Percentiles rank a stretch among this genome's conserved stretches.
Evolutionary conservation across 2,888 invertebrate genomes (phyloP).

Genomic region (Hyposoter dolosus): DNA sequence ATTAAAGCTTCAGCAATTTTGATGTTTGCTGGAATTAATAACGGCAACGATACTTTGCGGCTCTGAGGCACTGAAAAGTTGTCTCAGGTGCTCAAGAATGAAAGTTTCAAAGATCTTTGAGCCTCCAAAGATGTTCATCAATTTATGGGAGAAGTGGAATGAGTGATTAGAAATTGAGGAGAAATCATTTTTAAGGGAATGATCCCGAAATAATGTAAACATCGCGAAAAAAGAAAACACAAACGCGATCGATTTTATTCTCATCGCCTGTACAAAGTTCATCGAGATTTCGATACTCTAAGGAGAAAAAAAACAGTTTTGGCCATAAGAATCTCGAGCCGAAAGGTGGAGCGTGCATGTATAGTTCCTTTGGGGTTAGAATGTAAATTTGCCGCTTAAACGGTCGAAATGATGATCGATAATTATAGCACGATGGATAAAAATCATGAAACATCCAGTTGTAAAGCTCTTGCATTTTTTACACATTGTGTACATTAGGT

Average conservation of each 20-base stretch:
- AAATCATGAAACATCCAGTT: background rate
- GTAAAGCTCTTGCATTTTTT: slow-evolving; percentile 55
- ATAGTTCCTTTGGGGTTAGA: background rate
- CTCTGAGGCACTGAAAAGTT: background rate
- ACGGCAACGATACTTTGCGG: background rate
- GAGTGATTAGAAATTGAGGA: background rate
- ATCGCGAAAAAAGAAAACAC: background rate
- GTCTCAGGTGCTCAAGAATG: background rate
- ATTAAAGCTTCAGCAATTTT: background rate
- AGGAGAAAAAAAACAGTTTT: background rate
- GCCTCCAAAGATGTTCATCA: background rate
- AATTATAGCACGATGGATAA: background rate
- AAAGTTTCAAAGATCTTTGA: background rate
- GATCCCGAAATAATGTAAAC: background rate
- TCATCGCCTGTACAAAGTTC: background rate
- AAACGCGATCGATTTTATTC: background rate
- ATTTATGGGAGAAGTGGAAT: background rate
- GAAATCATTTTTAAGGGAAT: background rate
- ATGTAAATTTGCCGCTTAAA: background rate
- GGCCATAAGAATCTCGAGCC: background rate
- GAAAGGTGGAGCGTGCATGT: background rate
- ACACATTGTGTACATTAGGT: slow-evolving; percentile 56
- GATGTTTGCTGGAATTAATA: background rate
- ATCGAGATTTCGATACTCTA: background rate
- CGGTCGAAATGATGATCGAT: background rate